A percentile compares a stretch with the other conserved stretches of the same genome.
phyloP scores from a whole-genome alignment of 1,140 invertebrate species.

The Aphidius ervi region DNA sequence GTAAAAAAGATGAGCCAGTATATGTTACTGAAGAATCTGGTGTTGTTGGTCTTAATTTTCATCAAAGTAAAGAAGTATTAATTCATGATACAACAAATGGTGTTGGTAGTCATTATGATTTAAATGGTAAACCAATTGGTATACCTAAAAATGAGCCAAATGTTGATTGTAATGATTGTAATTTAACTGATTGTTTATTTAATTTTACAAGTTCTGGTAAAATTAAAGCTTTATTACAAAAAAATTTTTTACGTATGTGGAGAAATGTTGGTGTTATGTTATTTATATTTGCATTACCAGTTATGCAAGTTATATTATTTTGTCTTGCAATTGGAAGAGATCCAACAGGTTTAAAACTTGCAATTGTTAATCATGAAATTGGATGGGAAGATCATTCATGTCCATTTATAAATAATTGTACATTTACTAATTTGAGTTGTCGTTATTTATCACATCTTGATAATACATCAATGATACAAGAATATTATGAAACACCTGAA shows the following conservation, averaged over 20 bases:
- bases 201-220: conserved; percentile 65
- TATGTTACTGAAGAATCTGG: conserved; percentile 80
- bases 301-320: conserved; percentile 92
- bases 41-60: conserved; percentile 81
- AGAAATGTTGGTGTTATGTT: conserved; percentile 85
- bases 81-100: conserved; percentile 73
- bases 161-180: conserved; percentile 57
- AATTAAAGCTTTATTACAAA: conserved; percentile 78
- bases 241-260: conserved; percentile 91
- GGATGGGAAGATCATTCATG: conserved; percentile 55
- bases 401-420: conserved; percentile 58
- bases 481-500: conserved; percentile 64
- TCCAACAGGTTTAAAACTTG: conserved; percentile 78
- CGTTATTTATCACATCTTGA: conserved; percentile 68
- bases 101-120: conserved; percentile 50
- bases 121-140: conserved; percentile 57
- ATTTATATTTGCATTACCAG: conserved; percentile 88
- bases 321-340: conserved; percentile 90
- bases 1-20: conserved; percentile 75
- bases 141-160: conserved; percentile 42
- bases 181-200: conserved; percentile 53
- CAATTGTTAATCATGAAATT: conserved; percentile 82
- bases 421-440: conserved; percentile 69
- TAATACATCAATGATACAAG: conserved; percentile 62
- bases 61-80: conserved; percentile 83